phyloP scores from a whole-genome alignment of 2,797 vertebrate genomes.

The Chrysocyon brachyurus region DNA sequence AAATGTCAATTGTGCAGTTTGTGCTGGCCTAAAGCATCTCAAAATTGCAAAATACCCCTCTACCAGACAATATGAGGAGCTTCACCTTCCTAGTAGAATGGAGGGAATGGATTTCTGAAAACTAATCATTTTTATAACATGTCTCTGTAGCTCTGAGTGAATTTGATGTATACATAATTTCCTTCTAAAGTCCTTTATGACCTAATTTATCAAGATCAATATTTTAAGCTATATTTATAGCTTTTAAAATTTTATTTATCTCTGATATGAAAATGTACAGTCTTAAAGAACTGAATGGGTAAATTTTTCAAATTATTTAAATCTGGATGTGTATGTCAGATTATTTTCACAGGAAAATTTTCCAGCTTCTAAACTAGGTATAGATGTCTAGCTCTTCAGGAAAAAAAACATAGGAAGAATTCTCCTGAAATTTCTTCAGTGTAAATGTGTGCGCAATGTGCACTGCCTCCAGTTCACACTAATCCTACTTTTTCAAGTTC shows the following conservation, averaged over 20 bases:
- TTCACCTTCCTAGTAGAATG: not conserved
- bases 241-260: not conserved
- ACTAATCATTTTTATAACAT: not conserved
- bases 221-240: slow-evolving; percentile 10
- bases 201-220: slow-evolving; percentile 1
- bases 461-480: not conserved
- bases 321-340: not conserved
- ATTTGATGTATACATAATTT: not conserved
- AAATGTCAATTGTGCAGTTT: slow-evolving; percentile 69
- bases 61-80: not conserved
- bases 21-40: slow-evolving; percentile 14
- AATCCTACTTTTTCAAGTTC: not conserved
- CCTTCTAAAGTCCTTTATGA: not conserved
- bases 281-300: not conserved
- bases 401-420: not conserved
- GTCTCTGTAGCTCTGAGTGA: not conserved
- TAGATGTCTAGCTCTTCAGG: not conserved
- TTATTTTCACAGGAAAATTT: not conserved
- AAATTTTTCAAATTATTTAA: slow-evolving; percentile 16
- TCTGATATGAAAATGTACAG: not conserved
- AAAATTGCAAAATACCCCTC: slow-evolving; percentile 51
- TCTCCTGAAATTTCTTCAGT: not conserved
- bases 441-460: not conserved
- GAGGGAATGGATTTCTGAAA: slow-evolving; percentile 39
- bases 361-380: not conserved